A percentile compares a stretch with the other conserved stretches of the same genome.
Evolutionary conservation across 1,140 invertebrate species (phyloP).

Genomic region (Diplogasteroides magnus): DNA sequence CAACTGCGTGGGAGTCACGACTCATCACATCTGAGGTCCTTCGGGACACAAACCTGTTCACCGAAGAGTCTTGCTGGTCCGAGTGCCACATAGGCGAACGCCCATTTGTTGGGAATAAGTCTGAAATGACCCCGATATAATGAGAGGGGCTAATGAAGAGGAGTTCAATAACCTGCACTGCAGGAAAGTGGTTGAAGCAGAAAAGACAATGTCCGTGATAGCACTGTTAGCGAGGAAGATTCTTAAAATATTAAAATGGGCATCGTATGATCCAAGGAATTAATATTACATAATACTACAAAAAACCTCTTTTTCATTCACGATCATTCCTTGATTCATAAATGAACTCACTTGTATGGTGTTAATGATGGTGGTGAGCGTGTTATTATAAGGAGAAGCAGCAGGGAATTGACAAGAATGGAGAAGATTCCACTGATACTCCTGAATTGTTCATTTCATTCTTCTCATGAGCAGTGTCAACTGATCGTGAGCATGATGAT

Average conservation of each 20-base stretch:
- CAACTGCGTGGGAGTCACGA: too few relatives aligned
- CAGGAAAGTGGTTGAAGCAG: constrained; percentile 9
- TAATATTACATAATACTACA: background rate
- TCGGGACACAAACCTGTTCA: too few relatives aligned
- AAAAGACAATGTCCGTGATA: constrained; percentile 11
- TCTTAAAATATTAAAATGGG: background rate
- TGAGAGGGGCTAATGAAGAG: background rate
- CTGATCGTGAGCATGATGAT: too few relatives aligned
- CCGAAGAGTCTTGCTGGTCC: constrained; percentile 15
- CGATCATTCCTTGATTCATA: background rate
- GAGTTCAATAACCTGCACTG: constrained; percentile 14
- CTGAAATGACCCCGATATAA: background rate
- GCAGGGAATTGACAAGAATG: constrained; percentile 8
- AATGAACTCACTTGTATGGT: background rate
- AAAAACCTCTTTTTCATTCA: background rate
- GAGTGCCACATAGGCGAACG: constrained; percentile 25
- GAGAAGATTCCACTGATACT: constrained; percentile 13
- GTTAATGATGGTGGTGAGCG: constrained; percentile 18
- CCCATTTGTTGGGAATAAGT: constrained; percentile 31
- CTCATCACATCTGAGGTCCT: too few relatives aligned
- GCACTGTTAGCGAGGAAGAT: constrained; percentile 12
- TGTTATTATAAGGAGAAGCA: constrained; percentile 22
- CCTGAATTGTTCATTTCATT: too few relatives aligned
- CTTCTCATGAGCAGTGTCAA: too few relatives aligned
- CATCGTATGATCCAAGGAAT: background rate